Base-by-base conservation (phyloP, 1,140 invertebrate genomes). In the Neocloeon triangulifer region DNA sequence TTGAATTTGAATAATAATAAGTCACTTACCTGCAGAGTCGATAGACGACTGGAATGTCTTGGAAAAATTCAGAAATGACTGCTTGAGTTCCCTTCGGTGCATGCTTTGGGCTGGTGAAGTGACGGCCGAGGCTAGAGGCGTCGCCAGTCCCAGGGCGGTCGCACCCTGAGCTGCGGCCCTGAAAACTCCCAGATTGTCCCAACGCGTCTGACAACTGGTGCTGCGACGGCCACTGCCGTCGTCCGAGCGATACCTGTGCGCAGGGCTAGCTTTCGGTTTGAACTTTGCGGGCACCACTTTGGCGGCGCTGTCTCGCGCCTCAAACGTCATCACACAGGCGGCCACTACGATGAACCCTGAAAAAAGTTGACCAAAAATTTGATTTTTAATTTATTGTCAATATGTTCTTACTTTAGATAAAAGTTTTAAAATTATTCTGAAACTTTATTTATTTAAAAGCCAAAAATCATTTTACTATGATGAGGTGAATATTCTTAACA, bases 251-350 rank as follows among this genome's bases (percentile, higher is more conserved):
- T 16, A 22, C 19, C 27, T 32, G 13, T 25, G 21, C 18, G 28
- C 36, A 10, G 37, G 37, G 14, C 35, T 39, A 6, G 30, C 32
- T 23, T 37, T 40, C 5, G 25, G 19, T 21, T 72, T 66, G 18
- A 74, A 63, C 18, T 74, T 58, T 1, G 76, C 75, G 2, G 78
- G 77, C 8, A 80, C 77, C 9, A 84, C 77, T 48, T 85, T 86
- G 1, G 77, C 79, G 0, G 79, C 78, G 25, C 73, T 81, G 48
- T 86, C 80, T 0, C 80, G 59, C 0, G 80, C 79, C 47, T 88
- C 82, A 43, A 88, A 89, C 1, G 82, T 88, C 79, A 89, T 84
- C n/a, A 91, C 84, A 41, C 81, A 88, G 1, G 81, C 80, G 5
- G 84, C 82, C 1, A 89, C 81, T 4, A 91, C 79, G 33, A 88